Evolutionary conservation across 2,888 invertebrate genomes (phyloP), one percentile per base, ranked within the genome.

Genomic region (Lagria hirta): DNA sequence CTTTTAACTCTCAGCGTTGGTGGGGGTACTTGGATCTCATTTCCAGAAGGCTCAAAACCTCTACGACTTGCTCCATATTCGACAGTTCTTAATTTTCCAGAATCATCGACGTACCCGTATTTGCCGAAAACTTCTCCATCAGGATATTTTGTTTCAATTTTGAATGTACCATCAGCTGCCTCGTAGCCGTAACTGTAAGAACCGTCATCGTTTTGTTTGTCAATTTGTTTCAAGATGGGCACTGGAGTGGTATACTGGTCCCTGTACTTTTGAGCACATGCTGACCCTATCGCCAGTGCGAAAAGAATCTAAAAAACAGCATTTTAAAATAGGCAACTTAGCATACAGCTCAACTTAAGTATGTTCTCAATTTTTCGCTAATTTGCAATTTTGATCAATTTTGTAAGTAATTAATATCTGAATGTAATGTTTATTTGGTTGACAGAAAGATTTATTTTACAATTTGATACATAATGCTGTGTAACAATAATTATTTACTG

Each of bases 131-230:
- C 88, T 61, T 90, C 89, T 0, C 91, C 91, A 27, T 79, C 84
- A 0, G 86, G 78, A 60, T 87, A 86, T 69, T 90, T 91, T 1
- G 90, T 89, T 69, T 91, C 91, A 49, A 91, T 89, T 73, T 90
- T 90, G 74, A 86, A 90, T 30, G 86, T 83, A 5, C 88, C 89
- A 62, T 92, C 91, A 0, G 88, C 91, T 0, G 81, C 86, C 69
- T 92, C 91, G 69, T 88, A 92, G 0, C 90, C 91, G 62, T 85
- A 91, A 58, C 88, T 89, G 72, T 92, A 92, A 6, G 89, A 89
- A 0, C 89, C 90, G 54, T 91, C 90, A 52, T 88, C 88, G 66
- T 90, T 89, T 69, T 90, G 89, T 48, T 82, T 79, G 75, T 88
- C 87, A 65, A 90, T 84, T 71, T 88, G 88, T 68, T 88, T 87